A percentile compares a stretch with the other conserved stretches of the same genome.
Conservation (phyloP, 2,888 invertebrate genomes). For the Tricholauxania praeusta region DNA sequence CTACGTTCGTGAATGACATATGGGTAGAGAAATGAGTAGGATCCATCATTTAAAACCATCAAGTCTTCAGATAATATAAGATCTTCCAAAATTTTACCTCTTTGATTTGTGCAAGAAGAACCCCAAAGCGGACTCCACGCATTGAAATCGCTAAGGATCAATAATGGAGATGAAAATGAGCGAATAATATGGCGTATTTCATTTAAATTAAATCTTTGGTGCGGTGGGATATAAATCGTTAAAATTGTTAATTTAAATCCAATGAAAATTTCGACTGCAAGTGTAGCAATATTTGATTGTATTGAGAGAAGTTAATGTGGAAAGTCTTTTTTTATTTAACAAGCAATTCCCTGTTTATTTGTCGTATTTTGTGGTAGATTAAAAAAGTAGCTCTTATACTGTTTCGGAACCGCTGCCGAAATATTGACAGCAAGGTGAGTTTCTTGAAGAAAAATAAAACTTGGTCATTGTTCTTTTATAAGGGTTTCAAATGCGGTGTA, state of each 20-base stretch:
- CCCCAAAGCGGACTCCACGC: background rate
- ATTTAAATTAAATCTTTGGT: background rate
- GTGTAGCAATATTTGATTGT: background rate
- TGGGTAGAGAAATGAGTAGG: conserved; percentile 20
- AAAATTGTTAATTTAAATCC: background rate
- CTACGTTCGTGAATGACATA: too few species aligned
- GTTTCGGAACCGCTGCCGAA: too few species aligned
- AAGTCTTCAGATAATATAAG: conserved; percentile 25
- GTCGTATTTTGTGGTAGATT: too few species aligned
- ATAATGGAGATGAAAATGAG: too few species aligned
- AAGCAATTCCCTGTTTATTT: background rate
- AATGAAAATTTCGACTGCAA: background rate
- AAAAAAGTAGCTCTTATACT: too few species aligned
- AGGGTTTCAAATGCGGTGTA: background rate
- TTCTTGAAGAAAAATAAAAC: conserved; percentile 6
- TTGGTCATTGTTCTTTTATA: background rate
- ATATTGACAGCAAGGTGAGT: background rate
- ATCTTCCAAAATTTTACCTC: conserved; percentile 1
- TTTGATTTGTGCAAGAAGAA: background rate
- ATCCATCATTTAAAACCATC: background rate
- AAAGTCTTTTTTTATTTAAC: background rate
- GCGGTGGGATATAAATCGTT: background rate
- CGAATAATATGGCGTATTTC: background rate
- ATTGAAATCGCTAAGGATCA: background rate
- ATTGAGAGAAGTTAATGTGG: background rate